These are phyloP conservation scores for Eupithecia subfuscata DNA, from an alignment of 2,888 invertebrate species.

Conservation along the genomic window DNA sequence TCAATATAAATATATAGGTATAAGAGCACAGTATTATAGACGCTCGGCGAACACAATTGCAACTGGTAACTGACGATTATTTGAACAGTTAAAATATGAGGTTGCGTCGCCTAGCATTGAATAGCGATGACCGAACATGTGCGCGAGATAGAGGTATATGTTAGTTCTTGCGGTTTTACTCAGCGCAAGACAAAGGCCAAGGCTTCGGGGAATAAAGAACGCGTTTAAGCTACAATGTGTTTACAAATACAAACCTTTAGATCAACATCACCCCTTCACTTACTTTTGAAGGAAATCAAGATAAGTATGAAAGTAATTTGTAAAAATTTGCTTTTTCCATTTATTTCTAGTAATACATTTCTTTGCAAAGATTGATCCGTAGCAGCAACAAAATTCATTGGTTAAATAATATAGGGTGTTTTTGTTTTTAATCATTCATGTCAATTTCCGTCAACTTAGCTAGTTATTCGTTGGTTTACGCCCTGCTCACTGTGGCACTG, in stretches of 20 bases:
- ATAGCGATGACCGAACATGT: constrained; percentile 12
- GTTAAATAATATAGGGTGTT: too few relatives aligned
- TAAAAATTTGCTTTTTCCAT: too few relatives aligned
- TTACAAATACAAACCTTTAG: not conserved
- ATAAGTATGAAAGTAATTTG: too few relatives aligned
- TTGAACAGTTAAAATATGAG: constrained; percentile 35
- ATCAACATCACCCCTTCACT: constrained; percentile 1
- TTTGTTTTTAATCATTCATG: too few relatives aligned
- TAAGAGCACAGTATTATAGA: constrained; percentile 25
- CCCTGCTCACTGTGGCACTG: too few relatives aligned
- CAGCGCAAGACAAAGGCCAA: constrained; percentile 5
- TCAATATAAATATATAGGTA: constrained; percentile 51
- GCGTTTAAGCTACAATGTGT: not conserved
- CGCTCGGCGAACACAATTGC: constrained; percentile 26
- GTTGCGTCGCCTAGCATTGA: constrained; percentile 25
- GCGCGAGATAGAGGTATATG: not conserved
- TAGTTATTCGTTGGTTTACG: too few relatives aligned
- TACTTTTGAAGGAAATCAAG: too few relatives aligned
- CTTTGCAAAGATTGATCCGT: too few relatives aligned
- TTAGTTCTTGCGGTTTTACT: constrained; percentile 20
- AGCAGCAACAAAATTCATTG: too few relatives aligned
- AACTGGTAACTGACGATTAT: constrained; percentile 31
- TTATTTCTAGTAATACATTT: too few relatives aligned
- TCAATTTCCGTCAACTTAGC: too few relatives aligned
- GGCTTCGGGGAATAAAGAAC: constrained; percentile 5